A percentile compares a stretch with the other conserved stretches of the same genome.
Evolutionary conservation across 2,888 invertebrate genomes (phyloP).

Genomic region (Cecidostiba fungosa): DNA sequence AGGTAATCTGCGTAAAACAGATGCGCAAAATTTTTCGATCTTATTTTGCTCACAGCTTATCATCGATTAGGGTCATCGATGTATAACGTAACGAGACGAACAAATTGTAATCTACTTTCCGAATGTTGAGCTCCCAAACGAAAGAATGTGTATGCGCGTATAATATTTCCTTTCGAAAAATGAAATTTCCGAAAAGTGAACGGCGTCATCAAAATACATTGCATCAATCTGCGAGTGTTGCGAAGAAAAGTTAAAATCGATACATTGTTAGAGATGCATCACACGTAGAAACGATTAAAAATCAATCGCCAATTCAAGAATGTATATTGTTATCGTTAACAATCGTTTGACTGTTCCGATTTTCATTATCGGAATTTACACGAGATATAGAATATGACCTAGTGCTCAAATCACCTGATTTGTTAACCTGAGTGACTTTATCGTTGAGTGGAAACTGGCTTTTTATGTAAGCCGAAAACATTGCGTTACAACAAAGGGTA

Average conservation of each 20-base stretch:
- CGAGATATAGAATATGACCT: neutral
- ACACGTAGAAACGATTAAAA: neutral
- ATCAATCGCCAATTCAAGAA: neutral
- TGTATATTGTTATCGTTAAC: slow-evolving; percentile 30
- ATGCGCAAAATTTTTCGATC: neutral
- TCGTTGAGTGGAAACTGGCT: neutral
- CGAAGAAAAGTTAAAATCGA: neutral
- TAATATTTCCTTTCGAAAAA: neutral
- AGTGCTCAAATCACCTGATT: neutral
- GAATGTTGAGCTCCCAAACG: neutral
- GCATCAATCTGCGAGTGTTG: neutral
- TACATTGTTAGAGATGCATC: neutral
- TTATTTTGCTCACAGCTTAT: neutral
- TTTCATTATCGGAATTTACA: slow-evolving; percentile 27
- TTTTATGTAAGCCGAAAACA: neutral
- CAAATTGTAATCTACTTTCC: neutral
- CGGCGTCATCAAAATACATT: neutral
- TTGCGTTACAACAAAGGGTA: neutral
- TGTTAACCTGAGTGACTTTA: neutral
- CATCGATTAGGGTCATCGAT: neutral
- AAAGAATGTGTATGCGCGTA: neutral
- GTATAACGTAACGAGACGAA: neutral
- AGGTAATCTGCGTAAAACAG: neutral
- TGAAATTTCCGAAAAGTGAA: neutral
- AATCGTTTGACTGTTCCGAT: slow-evolving; percentile 11